Percentiles rank a stretch among this genome's conserved stretches.
phyloP scores from a whole-genome alignment of 2,113 vertebrate genomes.

The Anolis carolinensis region DNA sequence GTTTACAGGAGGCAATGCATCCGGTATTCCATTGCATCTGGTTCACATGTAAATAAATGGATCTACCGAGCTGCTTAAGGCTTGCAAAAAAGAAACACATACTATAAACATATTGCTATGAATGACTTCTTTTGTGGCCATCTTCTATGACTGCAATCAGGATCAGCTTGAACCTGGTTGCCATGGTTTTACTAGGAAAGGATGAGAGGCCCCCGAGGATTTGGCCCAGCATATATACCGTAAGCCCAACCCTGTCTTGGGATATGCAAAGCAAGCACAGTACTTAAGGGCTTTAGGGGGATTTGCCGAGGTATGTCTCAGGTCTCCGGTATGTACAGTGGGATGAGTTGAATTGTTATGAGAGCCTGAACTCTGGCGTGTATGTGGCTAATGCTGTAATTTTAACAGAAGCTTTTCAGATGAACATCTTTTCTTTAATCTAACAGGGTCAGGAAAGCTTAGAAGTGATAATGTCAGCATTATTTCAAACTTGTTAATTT shows the following conservation, averaged over 20 bases:
- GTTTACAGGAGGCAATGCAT: neutral
- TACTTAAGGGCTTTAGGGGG: neutral
- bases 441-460: slow-evolving; percentile 3
- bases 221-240: slow-evolving; percentile 4
- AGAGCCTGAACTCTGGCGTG: neutral
- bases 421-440: slow-evolving; percentile 4
- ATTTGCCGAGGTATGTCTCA: slow-evolving; percentile 3
- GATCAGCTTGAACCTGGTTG: slow-evolving; percentile 25
- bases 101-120: neutral
- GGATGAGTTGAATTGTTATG: slow-evolving; percentile 11
- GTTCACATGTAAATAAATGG: neutral
- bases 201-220: slow-evolving; percentile 7
- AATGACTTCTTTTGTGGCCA: neutral
- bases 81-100: neutral
- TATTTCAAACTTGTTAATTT: slow-evolving; percentile 23
- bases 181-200: slow-evolving; percentile 23
- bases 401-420: slow-evolving; percentile 6
- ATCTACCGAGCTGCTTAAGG: neutral
- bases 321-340: slow-evolving; percentile 13
- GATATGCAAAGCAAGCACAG: slow-evolving; percentile 20
- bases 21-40: neutral
- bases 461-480: slow-evolving; percentile 1
- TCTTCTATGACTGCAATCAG: neutral
- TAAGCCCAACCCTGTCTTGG: slow-evolving; percentile 1
- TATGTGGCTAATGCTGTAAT: neutral